Percentiles rank a stretch among this genome's conserved stretches.
Evolutionary conservation across 2,797 vertebrate genomes (phyloP).

Genomic region (Loriculus beryllinus): DNA sequence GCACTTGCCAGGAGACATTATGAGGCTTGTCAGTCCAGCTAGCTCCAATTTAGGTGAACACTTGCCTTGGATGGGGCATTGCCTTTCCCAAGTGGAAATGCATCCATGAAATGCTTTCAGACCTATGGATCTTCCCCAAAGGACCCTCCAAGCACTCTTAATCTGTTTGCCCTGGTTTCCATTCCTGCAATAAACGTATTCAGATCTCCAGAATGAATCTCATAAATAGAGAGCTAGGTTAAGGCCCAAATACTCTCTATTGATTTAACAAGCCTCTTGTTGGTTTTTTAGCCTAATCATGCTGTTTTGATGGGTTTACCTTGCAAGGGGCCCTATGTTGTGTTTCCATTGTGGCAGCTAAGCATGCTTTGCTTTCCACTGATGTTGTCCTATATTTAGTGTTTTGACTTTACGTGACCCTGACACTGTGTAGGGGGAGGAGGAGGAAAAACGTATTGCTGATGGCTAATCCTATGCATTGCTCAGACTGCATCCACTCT

Average conservation of each 20-base stretch:
- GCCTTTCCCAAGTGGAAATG: background rate
- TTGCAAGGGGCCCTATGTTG: background rate
- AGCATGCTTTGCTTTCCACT: slow-evolving; percentile 18
- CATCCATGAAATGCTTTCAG: background rate
- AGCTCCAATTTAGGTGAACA: background rate
- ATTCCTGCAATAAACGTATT: background rate
- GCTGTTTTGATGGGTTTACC: slow-evolving; percentile 14
- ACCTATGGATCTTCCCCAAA: background rate
- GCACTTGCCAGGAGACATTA: background rate
- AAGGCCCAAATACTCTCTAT: background rate
- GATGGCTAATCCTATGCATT: slow-evolving; percentile 29
- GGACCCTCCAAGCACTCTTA: background rate
- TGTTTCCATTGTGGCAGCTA: background rate
- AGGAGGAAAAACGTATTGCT: slow-evolving; percentile 41
- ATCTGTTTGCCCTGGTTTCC: background rate
- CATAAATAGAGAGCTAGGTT: background rate
- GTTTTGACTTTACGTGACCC: slow-evolving; percentile 46
- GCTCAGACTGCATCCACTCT: background rate
- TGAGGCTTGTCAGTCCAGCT: background rate
- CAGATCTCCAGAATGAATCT: background rate
- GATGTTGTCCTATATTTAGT: slow-evolving; percentile 46
- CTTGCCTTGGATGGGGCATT: background rate
- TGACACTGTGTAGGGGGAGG: slow-evolving; percentile 20
- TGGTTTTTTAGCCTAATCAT: slow-evolving; percentile 12
- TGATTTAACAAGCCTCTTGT: background rate